Conservation (phyloP, 2,888 invertebrate species). For the Mantis religiosa region DNA sequence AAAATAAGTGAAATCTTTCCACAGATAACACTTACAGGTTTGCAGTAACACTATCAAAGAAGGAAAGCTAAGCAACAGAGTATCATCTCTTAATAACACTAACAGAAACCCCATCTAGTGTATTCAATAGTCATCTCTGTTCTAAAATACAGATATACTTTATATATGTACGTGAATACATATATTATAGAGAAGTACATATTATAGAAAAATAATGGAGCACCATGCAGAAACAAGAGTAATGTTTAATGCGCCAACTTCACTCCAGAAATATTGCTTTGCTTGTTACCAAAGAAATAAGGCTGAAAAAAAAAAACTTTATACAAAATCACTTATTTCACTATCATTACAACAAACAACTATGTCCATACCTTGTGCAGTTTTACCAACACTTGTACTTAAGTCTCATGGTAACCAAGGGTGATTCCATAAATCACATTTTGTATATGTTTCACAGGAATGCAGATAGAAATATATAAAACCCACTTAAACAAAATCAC, state of each 20-base stretch:
- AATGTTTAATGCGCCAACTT: not conserved
- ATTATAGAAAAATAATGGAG: conserved; percentile 7
- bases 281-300: not conserved
- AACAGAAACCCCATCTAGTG: not conserved
- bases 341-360: not conserved
- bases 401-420: not conserved
- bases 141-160: not conserved
- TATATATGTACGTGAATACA: not conserved
- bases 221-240: not conserved
- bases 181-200: not conserved
- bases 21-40: not conserved
- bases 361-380: not conserved
- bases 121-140: not conserved
- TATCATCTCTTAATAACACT: not conserved
- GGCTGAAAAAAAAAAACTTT: not conserved
- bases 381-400: conserved; percentile 4
- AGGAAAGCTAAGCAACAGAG: not conserved
- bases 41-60: not conserved
- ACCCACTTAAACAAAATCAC: not conserved
- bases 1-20: not conserved
- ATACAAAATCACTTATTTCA: not conserved
- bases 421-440: not conserved
- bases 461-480: conserved; percentile 6
- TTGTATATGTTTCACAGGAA: not conserved
- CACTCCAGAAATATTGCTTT: conserved; percentile 9